A percentile compares a stretch with the other conserved stretches of the same genome.
phyloP scores from a whole-genome alignment of 1,140 invertebrate genomes.

The Drosophila ercepeae region DNA sequence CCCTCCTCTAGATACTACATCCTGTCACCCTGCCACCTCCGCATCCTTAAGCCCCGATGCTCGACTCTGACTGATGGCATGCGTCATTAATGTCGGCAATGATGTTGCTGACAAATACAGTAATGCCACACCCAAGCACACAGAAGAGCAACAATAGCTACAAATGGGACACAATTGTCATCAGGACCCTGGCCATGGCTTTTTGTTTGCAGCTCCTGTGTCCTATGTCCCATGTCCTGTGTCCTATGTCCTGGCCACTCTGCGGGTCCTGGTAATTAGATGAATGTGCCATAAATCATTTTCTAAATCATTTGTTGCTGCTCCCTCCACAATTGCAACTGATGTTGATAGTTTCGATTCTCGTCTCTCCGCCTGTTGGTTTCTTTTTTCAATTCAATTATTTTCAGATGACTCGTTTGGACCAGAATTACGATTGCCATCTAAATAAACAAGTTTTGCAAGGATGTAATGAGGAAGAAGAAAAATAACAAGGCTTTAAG shows the following conservation, averaged over 20 bases:
- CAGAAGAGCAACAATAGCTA: slow-evolving; percentile 42
- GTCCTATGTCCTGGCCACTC: slow-evolving; percentile 38
- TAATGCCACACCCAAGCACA: slow-evolving; percentile 21
- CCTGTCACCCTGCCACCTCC: neutral
- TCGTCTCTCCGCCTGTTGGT: slow-evolving; percentile 6
- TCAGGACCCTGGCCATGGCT: slow-evolving; percentile 56
- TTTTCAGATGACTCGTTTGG: slow-evolving; percentile 10
- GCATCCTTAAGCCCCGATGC: slow-evolving; percentile 3
- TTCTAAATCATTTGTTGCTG: slow-evolving; percentile 78
- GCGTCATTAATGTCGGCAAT: slow-evolving; percentile 79
- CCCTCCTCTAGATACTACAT: neutral
- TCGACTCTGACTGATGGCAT: slow-evolving; percentile 66
- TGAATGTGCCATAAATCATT: slow-evolving; percentile 81
- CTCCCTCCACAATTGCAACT: slow-evolving; percentile 39
- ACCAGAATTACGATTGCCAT: neutral
- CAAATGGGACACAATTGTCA: slow-evolving; percentile 73
- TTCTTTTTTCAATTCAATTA: slow-evolving; percentile 52
- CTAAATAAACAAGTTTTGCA: neutral
- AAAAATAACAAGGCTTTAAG: neutral
- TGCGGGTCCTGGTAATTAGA: slow-evolving; percentile 78
- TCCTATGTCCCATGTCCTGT: slow-evolving; percentile 1
- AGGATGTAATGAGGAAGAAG: too few species aligned
- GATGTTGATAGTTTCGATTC: slow-evolving; percentile 37
- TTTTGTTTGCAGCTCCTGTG: slow-evolving; percentile 49
- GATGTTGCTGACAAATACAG: slow-evolving; percentile 65